Evolutionary conservation across 2,113 vertebrate genomes (phyloP).

Genomic region (Trogon surrucura): DNA sequence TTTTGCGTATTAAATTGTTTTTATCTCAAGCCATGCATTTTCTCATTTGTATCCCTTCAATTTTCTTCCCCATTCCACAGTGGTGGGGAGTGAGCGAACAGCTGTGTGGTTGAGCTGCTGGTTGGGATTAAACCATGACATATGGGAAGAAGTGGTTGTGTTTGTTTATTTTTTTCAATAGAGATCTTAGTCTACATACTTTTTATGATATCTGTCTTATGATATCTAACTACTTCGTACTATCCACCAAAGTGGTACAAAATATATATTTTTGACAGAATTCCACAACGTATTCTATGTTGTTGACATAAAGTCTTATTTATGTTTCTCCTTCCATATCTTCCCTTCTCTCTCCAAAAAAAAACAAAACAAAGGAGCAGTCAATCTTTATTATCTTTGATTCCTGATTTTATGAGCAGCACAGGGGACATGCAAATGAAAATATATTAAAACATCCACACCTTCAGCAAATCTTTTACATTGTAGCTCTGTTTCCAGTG

Average conservation of each 20-base stretch:
- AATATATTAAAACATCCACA: neutral
- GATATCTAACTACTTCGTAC: neutral
- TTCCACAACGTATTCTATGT: neutral
- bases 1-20: neutral
- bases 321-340: neutral
- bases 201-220: neutral
- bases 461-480: neutral
- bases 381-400: neutral
- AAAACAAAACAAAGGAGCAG: neutral
- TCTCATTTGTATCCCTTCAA: neutral
- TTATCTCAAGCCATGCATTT: neutral
- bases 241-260: neutral
- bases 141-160: neutral
- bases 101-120: neutral
- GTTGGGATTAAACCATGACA: rapidly evolving
- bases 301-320: neutral
- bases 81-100: rapidly evolving
- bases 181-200: neutral
- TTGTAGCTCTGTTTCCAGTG: neutral
- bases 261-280: neutral
- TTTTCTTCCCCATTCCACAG: neutral
- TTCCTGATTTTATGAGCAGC: constrained; percentile 18
- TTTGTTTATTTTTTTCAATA: neutral
- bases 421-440: neutral
- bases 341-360: neutral